Conservation (phyloP, 1,140 invertebrate genomes). For the Cryptotermes secundus region DNA sequence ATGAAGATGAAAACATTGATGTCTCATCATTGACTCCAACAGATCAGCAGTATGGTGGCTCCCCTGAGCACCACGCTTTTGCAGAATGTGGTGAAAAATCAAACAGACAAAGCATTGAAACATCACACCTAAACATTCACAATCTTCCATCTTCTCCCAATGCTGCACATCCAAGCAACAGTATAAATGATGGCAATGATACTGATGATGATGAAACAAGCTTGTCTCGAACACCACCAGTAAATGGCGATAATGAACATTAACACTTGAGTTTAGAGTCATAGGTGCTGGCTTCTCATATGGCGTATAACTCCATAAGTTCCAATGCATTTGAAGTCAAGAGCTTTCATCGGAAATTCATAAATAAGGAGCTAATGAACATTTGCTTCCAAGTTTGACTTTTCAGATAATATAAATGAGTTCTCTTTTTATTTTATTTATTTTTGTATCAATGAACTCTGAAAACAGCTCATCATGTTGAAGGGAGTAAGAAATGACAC, state of each 20-base stretch:
- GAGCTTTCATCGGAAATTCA: background rate
- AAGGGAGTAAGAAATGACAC: background rate
- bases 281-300: background rate
- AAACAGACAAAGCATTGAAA: background rate
- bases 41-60: background rate
- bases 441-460: background rate
- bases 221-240: background rate
- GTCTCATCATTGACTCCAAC: background rate
- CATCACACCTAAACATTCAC: background rate
- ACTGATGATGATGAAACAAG: background rate
- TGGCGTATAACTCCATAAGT: background rate
- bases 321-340: background rate
- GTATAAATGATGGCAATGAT: background rate
- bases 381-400: background rate
- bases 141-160: background rate
- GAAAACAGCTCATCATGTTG: background rate
- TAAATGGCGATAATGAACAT: background rate
- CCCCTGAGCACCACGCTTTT: background rate
- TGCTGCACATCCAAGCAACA: background rate
- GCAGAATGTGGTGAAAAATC: background rate
- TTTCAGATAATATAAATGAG: background rate
- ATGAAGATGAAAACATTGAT: constrained; percentile 12
- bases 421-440: background rate
- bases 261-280: background rate
- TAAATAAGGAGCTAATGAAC: background rate